Base-by-base conservation (phyloP, 1,140 invertebrate species). In the Macrocentrus cingulum region DNA sequence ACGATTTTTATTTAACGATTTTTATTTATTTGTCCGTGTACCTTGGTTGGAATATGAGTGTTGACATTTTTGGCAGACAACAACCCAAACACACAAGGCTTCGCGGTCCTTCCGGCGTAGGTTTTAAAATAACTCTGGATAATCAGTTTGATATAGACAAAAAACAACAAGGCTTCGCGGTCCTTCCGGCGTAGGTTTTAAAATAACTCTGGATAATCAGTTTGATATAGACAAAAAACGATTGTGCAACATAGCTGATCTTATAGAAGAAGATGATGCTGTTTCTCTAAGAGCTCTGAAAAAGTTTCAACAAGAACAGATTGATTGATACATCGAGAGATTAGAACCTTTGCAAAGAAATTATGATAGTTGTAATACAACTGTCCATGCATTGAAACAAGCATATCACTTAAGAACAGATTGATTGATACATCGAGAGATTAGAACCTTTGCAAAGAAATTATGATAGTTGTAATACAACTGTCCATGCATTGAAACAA, bases 121-220 rank as follows among this genome's bases (percentile, higher is more conserved):
- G n/a, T n/a, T n/a, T n/a, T n/a, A n/a, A n/a, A n/a, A n/a, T n/a
- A n/a, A n/a, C n/a, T n/a, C n/a, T n/a, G n/a, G n/a, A n/a, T n/a
- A n/a, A n/a, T n/a, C n/a, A n/a, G n/a, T n/a, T n/a, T n/a, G n/a
- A n/a, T n/a, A n/a, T n/a, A n/a, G n/a, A n/a, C n/a, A n/a, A n/a
- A n/a, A n/a, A n/a, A n/a, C n/a, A n/a, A n/a, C n/a, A n/a, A n/a
- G n/a, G n/a, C n/a, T n/a, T n/a, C 36, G 36, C 13, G 36, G 36
- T n/a, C 36, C 13, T n/a, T 15, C 36, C 3, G 36, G 36, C 13
- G 8, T n/a, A 4, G 36, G 11, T 9, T 52, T 15, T 23, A 22
- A 50, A 36, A 15, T 34, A 52, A 61, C 22, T 16, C 25, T 13
- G 32, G 20, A 42, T 16, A 13, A 11, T 20, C 23, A 32, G 25